Evolutionary conservation across 1,140 invertebrate species (phyloP).

Genomic region (Glossosoma conforme): DNA sequence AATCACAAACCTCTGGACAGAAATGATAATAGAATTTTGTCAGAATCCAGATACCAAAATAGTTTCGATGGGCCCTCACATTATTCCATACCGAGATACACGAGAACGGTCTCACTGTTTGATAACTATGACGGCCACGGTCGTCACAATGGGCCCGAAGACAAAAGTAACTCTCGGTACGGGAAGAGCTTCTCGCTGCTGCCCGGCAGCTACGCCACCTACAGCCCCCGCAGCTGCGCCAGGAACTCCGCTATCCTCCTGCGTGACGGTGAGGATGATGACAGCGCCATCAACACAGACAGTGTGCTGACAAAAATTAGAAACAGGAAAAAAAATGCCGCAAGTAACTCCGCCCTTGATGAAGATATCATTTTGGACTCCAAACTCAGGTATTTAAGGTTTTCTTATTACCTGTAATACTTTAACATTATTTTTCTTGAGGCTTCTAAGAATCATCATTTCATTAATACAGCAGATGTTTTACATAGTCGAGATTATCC

Average conservation of each 20-base stretch:
- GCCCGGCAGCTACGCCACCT: slow-evolving; percentile 47
- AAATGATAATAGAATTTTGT: slow-evolving; percentile 44
- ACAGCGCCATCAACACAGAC: slow-evolving; percentile 41
- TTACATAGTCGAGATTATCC: too few relatives aligned
- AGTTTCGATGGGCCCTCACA: slow-evolving; percentile 42
- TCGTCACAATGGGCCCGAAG: slow-evolving; percentile 34
- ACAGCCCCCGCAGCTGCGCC: slow-evolving; percentile 42
- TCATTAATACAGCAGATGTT: too few relatives aligned
- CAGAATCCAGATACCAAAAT: slow-evolving; percentile 39
- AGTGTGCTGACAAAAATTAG: slow-evolving; percentile 49
- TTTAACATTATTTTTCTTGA: neutral
- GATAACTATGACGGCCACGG: slow-evolving; percentile 38
- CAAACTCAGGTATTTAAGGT: slow-evolving; percentile 24
- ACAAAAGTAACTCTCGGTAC: slow-evolving; percentile 41
- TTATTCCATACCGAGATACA: slow-evolving; percentile 41
- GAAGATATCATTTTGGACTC: slow-evolving; percentile 26
- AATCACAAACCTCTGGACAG: slow-evolving; percentile 45
- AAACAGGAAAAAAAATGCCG: slow-evolving; percentile 37
- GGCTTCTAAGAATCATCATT: neutral
- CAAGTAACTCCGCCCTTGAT: slow-evolving; percentile 14
- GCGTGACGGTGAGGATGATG: slow-evolving; percentile 44
- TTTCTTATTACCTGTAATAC: neutral
- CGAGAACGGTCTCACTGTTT: slow-evolving; percentile 45
- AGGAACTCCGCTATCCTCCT: slow-evolving; percentile 47
- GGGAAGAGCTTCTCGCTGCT: slow-evolving; percentile 45